A percentile compares a stretch with the other conserved stretches of the same genome.
phyloP scores from a whole-genome alignment of 2,797 vertebrate species.

The Gastrophryne carolinensis region DNA sequence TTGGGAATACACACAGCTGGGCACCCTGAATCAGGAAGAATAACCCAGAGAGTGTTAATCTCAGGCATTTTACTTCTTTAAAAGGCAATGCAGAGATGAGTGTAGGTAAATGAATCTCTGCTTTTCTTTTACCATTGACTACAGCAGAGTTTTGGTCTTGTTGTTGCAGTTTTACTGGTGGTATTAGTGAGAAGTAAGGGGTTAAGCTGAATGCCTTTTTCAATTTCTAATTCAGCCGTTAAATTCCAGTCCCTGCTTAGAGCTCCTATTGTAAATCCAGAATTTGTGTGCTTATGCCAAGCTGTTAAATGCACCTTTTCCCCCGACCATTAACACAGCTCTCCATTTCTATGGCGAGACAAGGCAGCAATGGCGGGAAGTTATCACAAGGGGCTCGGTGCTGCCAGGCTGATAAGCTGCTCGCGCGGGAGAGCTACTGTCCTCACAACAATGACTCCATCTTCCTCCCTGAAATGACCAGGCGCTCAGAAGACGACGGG shows the following conservation, averaged over 20 bases:
- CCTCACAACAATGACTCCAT: slow-evolving; percentile 35
- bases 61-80: too few relatives aligned
- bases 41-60: too few relatives aligned
- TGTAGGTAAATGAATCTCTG: too few relatives aligned
- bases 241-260: slow-evolving; percentile 14
- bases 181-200: neutral
- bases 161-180: too few relatives aligned
- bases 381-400: slow-evolving; percentile 32
- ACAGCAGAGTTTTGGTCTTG: too few relatives aligned
- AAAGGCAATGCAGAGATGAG: too few relatives aligned
- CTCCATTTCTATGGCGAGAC: slow-evolving; percentile 18
- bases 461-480: slow-evolving; percentile 41
- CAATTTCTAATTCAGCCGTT: slow-evolving; percentile 18
- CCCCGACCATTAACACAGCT: slow-evolving; percentile 29
- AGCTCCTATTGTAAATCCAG: slow-evolving; percentile 4
- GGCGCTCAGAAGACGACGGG: slow-evolving; percentile 13
- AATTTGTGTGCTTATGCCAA: slow-evolving; percentile 24
- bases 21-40: too few relatives aligned
- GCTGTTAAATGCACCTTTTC: slow-evolving; percentile 17
- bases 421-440: slow-evolving; percentile 19
- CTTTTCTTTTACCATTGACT: too few relatives aligned
- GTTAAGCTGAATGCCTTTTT: neutral
- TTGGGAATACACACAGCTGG: too few relatives aligned
- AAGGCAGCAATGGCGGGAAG: slow-evolving; percentile 23
- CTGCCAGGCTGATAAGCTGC: slow-evolving; percentile 34